These are phyloP conservation scores for Gymnodraco acuticeps DNA, from an alignment of 2,797 vertebrate genomes.

Conservation along the genomic window DNA sequence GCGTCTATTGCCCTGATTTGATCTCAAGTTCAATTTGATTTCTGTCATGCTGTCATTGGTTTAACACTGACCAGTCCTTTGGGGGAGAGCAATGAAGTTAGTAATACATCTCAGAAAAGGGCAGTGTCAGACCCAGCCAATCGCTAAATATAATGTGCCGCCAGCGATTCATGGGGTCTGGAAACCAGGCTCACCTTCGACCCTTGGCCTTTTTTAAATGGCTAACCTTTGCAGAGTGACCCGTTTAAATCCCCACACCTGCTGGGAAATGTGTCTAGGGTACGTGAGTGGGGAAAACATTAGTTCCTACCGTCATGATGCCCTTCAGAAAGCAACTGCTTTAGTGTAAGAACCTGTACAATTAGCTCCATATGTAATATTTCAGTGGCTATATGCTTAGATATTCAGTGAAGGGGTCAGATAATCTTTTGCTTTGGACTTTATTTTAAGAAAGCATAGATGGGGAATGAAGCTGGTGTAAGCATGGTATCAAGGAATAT, in stretches of 20 bases:
- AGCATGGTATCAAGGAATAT: slow-evolving; percentile 61
- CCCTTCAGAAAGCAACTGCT: slow-evolving; percentile 20
- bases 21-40: slow-evolving; percentile 77
- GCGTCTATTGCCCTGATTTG: slow-evolving; percentile 66
- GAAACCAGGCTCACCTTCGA: slow-evolving; percentile 59
- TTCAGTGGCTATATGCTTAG: background rate
- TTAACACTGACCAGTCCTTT: slow-evolving; percentile 66
- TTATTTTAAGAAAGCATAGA: slow-evolving; percentile 27
- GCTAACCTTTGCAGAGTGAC: slow-evolving; percentile 64
- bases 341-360: background rate
- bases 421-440: background rate
- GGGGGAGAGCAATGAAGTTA: slow-evolving; percentile 67
- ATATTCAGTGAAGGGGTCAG: background rate
- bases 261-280: slow-evolving; percentile 44
- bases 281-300: slow-evolving; percentile 18
- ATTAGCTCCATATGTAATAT: background rate
- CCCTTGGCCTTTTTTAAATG: slow-evolving; percentile 60
- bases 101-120: slow-evolving; percentile 77
- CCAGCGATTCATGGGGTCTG: slow-evolving; percentile 54
- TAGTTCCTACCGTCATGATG: slow-evolving; percentile 25
- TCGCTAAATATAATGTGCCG: slow-evolving; percentile 69
- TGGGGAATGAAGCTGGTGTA: slow-evolving; percentile 31
- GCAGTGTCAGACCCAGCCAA: slow-evolving; percentile 62
- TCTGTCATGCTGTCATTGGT: slow-evolving; percentile 68
- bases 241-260: slow-evolving; percentile 43